A percentile compares a stretch with the other conserved stretches of the same genome.
phyloP scores from a whole-genome alignment of 2,888 invertebrate species.

The Ypsolopha scabrella region DNA sequence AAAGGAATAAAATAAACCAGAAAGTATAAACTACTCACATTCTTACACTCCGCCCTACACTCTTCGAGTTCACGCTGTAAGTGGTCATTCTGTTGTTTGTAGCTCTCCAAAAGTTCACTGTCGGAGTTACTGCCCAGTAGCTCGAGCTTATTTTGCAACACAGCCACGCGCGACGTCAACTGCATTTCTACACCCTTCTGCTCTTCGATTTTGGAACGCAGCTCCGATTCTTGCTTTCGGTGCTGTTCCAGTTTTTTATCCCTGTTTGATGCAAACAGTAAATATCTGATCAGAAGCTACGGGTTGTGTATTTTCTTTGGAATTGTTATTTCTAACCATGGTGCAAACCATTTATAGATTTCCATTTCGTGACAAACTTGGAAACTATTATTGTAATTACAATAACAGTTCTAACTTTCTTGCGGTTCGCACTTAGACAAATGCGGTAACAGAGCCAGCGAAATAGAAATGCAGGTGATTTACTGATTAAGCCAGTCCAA shows the following conservation, averaged over 20 bases:
- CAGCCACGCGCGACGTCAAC: slow-evolving; percentile 42
- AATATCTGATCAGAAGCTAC: too few relatives aligned
- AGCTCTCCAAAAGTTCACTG: slow-evolving; percentile 37
- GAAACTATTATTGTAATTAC: too few relatives aligned
- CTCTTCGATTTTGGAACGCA: slow-evolving; percentile 44
- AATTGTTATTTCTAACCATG: too few relatives aligned
- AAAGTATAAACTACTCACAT: slow-evolving; percentile 21
- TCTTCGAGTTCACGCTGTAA: slow-evolving; percentile 40
- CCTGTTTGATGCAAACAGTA: slow-evolving; percentile 16
- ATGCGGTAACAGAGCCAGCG: too few relatives aligned
- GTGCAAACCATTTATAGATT: too few relatives aligned
- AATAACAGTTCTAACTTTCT: too few relatives aligned
- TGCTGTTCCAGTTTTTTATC: slow-evolving; percentile 53
- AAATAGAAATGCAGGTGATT: too few relatives aligned
- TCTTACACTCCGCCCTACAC: slow-evolving; percentile 43
- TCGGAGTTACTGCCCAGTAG: slow-evolving; percentile 36
- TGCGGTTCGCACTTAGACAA: too few relatives aligned
- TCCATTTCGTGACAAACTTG: too few relatives aligned
- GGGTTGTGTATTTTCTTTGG: too few relatives aligned
- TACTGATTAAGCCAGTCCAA: too few relatives aligned
- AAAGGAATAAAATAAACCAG: too few relatives aligned
- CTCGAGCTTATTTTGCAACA: slow-evolving; percentile 49
- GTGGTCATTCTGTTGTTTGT: slow-evolving; percentile 43
- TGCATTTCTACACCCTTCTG: slow-evolving; percentile 53
- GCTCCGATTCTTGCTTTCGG: slow-evolving; percentile 49